Base-by-base conservation (phyloP, 2,113 vertebrate species). In the Nesoenas mayeri region DNA sequence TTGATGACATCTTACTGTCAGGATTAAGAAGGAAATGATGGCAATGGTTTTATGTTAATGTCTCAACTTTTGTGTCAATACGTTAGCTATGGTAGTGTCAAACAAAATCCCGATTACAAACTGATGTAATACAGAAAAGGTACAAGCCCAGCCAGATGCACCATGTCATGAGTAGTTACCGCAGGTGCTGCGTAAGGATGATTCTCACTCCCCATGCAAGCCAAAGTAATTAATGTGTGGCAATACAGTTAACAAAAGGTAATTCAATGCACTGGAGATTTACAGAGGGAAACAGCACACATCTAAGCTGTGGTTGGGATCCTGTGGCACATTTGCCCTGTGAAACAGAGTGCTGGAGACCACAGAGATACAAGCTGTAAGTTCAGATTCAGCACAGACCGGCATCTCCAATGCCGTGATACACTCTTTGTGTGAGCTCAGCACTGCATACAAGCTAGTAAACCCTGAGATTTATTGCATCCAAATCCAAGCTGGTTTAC, bases 31-130 rank as follows among this genome's bases (percentile, higher is more conserved):
- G 88, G 61, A 91, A 92, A 80, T 78, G 4, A 79, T 29, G 50
- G 48, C 64, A 93, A 57, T 58, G 50, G 58, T 89, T 91, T 96
- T 89, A 82, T 69, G 58, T 82, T 82, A 88, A 91, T 80, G 42
- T 26, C 66, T 83, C n/a, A 58, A n/a, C 47, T 70, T 72, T 25
- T 77, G 25, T 82, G 56, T 85, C 56, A 83, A 25, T 88, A 73
- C 56, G 47, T 84, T 42, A 89, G 40, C 67, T 73, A 13, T 61
- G 53, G 13, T 47, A 34, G 38, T 26, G 62, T 51, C 79, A 96
- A 29, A 70, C 50, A 29, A 60, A 87, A 67, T 26, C 70, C 51
- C 62, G 48, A 42, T 40, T 65, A 69, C 54, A n/a, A 48, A 53
- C 65, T 22, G 40, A 48, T 32, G 73, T 20, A n/a, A 44, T 8